Evolutionary conservation across 2,113 vertebrate genomes (phyloP).

Genomic region (Lethenteron camtschaticum): DNA sequence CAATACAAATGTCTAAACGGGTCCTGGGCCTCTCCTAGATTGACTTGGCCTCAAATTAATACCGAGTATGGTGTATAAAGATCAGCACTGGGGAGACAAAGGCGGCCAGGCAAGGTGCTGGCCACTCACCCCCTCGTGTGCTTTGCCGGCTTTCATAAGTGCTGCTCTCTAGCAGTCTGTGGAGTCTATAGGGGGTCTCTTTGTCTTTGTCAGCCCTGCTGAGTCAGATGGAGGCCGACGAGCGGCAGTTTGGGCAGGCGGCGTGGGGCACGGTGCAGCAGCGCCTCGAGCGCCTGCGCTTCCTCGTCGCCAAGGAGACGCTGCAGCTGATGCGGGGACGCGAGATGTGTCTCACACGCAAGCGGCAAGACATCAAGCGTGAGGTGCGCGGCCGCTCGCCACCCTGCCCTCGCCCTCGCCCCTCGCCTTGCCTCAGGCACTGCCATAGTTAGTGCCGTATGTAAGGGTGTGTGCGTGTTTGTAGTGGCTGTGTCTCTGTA

Average conservation of each 20-base stretch:
- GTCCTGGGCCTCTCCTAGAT: too few relatives aligned
- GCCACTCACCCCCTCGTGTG: background rate
- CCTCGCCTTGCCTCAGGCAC: too few relatives aligned
- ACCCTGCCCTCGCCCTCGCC: too few relatives aligned
- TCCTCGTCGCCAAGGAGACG: constrained; percentile 74
- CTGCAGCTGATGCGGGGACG: constrained; percentile 90
- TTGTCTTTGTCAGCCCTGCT: constrained; percentile 35
- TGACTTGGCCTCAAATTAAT: too few relatives aligned
- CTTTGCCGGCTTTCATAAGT: too few relatives aligned
- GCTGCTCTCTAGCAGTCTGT: background rate
- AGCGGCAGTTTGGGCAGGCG: constrained; percentile 81
- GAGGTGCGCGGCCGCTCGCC: too few relatives aligned
- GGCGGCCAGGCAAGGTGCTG: background rate
- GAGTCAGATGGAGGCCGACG: constrained; percentile 74
- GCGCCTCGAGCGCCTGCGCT: constrained; percentile 81
- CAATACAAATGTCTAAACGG: too few relatives aligned
- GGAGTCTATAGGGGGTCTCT: background rate
- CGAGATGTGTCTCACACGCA: constrained; percentile 89
- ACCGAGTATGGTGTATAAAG: too few relatives aligned
- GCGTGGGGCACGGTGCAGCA: constrained; percentile 67
- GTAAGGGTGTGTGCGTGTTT: too few relatives aligned
- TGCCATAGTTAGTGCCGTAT: too few relatives aligned
- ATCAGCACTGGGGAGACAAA: too few relatives aligned
- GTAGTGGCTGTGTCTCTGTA: too few relatives aligned
- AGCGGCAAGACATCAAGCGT: constrained; percentile 43